A percentile compares a stretch with the other conserved stretches of the same genome.
These are phyloP conservation scores for Sprattus sprattus DNA, from an alignment of 2,113 vertebrate species.

Conservation along the genomic window DNA sequence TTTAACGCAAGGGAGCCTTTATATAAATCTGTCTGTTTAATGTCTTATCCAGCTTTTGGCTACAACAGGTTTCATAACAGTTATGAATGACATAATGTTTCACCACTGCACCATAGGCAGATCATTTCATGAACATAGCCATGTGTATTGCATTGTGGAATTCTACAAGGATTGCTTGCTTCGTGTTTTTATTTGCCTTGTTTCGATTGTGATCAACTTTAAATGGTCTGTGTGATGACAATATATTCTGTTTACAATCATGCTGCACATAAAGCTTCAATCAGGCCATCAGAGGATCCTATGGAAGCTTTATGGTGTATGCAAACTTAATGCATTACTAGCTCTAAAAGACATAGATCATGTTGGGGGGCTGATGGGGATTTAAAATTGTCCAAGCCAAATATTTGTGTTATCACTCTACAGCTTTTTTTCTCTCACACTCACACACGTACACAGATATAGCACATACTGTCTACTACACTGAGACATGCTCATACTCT, in stretches of 20 bases:
- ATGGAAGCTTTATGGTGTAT: no score
- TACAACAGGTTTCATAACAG: not conserved
- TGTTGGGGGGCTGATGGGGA: not conserved
- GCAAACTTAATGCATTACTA: not conserved
- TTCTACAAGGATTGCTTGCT: not conserved
- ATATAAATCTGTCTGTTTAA: not conserved
- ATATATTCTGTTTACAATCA: not conserved
- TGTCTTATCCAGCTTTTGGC: not conserved
- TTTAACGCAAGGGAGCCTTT: slow-evolving; percentile 1
- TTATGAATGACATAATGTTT: not conserved
- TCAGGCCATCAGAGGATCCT: not conserved
- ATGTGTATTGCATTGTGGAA: not conserved
- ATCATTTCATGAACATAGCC: not conserved
- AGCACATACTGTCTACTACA: no score
- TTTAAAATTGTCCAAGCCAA: not conserved
- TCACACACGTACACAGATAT: not conserved
- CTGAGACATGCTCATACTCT: no score
- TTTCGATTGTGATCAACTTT: not conserved
- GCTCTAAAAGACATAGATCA: not conserved
- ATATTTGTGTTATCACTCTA: not conserved
- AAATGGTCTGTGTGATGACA: not conserved
- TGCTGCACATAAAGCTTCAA: not conserved
- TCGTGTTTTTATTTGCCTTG: not conserved
- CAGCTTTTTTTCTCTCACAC: not conserved
- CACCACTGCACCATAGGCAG: no score